These are phyloP conservation scores for Mycetomoellerius zeteki DNA, from an alignment of 1,140 invertebrate species.

Conservation along the genomic window DNA sequence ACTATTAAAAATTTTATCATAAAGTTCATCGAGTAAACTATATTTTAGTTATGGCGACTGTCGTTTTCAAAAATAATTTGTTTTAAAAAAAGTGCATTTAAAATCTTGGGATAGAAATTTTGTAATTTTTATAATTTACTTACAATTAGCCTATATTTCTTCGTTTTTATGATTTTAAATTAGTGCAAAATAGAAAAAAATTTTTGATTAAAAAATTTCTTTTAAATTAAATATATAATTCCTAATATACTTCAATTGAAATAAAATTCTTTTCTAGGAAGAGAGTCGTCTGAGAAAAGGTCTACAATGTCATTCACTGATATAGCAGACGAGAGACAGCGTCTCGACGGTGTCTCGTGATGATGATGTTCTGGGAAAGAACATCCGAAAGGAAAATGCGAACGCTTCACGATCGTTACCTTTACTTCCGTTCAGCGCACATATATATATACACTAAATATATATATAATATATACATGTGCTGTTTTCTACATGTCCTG, in stretches of 20 bases:
- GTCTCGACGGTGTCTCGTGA: conserved; percentile 48
- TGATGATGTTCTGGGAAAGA: conserved; percentile 23
- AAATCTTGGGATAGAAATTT: not conserved
- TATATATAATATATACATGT: not conserved
- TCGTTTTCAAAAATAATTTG: too few species aligned
- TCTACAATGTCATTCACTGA: not conserved
- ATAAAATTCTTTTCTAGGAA: not conserved
- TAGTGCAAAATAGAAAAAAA: not conserved
- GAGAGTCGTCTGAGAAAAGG: not conserved
- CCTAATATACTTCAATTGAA: too few species aligned
- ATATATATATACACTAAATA: too few species aligned
- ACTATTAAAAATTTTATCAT: not conserved
- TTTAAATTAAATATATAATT: too few species aligned
- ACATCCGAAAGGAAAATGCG: conserved; percentile 34
- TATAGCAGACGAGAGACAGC: conserved; percentile 1
- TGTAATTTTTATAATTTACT: not conserved
- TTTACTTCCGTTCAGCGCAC: conserved; percentile 43
- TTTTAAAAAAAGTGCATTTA: not conserved
- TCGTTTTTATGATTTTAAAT: not conserved
- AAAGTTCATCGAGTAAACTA: not conserved
- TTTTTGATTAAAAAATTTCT: not conserved
- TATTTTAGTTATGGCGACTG: not conserved
- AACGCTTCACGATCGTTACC: not conserved
- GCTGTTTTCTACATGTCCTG: conserved; percentile 38
- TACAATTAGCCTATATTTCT: not conserved